A percentile compares a stretch with the other conserved stretches of the same genome.
phyloP scores from a whole-genome alignment of 2,888 invertebrate species.

The Scaptomyza tumidula region DNA sequence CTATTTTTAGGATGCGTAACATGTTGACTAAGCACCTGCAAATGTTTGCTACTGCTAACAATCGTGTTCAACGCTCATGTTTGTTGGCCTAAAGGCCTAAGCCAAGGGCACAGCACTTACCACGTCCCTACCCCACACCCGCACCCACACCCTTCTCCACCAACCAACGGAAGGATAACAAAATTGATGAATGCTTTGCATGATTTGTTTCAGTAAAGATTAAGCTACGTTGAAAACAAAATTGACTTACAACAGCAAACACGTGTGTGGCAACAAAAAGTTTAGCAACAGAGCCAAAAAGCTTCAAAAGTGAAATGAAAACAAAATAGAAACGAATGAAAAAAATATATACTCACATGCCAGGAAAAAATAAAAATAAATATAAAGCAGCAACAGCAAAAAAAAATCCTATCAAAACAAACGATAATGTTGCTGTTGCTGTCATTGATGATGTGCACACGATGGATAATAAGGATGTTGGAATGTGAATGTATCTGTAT shows the following conservation, averaged over 20 bases:
- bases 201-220: conserved; percentile 57
- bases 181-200: conserved; percentile 76
- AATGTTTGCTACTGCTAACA: conserved; percentile 44
- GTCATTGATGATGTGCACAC: conserved; percentile 60
- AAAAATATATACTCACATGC: conserved; percentile 20
- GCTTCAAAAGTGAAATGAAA: conserved; percentile 44
- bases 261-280: conserved; percentile 25
- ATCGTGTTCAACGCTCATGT: conserved; percentile 21
- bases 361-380: conserved; percentile 10
- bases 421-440: conserved; percentile 68
- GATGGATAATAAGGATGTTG: conserved; percentile 68
- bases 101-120: conserved; percentile 16
- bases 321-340: conserved; percentile 26
- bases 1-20: conserved; percentile 58
- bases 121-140: background rate
- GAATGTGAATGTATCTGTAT: conserved; percentile 11
- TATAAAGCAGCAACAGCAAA: background rate
- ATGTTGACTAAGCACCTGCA: conserved; percentile 68
- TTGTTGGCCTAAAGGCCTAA: conserved; percentile 12
- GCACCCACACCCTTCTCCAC: background rate
- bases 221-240: conserved; percentile 29
- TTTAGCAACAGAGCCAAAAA: conserved; percentile 38
- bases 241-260: conserved; percentile 19
- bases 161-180: conserved; percentile 44
- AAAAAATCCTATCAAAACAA: conserved; percentile 67